Evolutionary conservation across 2,797 vertebrate genomes (phyloP).

Genomic region (Sebastes steindachneri): DNA sequence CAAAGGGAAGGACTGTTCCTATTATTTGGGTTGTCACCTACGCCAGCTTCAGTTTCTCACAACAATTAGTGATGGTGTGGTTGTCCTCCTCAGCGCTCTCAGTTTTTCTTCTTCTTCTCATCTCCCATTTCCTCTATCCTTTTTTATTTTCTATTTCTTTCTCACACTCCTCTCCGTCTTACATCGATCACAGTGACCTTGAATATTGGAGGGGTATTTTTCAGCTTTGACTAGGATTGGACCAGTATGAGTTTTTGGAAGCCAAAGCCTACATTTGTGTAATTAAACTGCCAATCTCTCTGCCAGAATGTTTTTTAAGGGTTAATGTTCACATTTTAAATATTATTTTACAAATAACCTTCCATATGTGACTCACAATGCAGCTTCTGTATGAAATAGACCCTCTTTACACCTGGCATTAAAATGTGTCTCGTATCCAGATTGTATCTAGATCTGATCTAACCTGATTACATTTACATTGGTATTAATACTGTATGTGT

Average conservation of each 20-base stretch:
- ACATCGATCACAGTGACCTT: not conserved
- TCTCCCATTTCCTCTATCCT: not conserved
- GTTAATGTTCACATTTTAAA: not conserved
- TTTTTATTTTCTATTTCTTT: not conserved
- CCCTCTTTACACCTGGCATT: too few species aligned
- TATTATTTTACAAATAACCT: not conserved
- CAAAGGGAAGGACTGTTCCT: constrained; percentile 21
- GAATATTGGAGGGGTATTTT: not conserved
- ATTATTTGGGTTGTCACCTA: constrained; percentile 50
- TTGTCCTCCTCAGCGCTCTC: not conserved
- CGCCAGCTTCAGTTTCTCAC: constrained; percentile 13
- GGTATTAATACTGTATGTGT: too few species aligned
- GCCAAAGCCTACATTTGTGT: not conserved
- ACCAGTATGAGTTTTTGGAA: not conserved
- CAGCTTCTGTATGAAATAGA: not conserved
- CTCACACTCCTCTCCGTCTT: not conserved
- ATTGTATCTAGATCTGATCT: too few species aligned
- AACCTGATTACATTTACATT: too few species aligned
- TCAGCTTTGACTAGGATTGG: not conserved
- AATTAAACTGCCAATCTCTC: not conserved
- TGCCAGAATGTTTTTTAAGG: not conserved
- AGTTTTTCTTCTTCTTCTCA: not conserved
- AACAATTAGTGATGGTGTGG: constrained; percentile 27
- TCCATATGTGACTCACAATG: not conserved
- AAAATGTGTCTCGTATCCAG: too few species aligned